Percentiles rank a stretch among this genome's conserved stretches.
Conservation (phyloP, 1,140 invertebrate species). For the Lepidurus arcticus region DNA sequence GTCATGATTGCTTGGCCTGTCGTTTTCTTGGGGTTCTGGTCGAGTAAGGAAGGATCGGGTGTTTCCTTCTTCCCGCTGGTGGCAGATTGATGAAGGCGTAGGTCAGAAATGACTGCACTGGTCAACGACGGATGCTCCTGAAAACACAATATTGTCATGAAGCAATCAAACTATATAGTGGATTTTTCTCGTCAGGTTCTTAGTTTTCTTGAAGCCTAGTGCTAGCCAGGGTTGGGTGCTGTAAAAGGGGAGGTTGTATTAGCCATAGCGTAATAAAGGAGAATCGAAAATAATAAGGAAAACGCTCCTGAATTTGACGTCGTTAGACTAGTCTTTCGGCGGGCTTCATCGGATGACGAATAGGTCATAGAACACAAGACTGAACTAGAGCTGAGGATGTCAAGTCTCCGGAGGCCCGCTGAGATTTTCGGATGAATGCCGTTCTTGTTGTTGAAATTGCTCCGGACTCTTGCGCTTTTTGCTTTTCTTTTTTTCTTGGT, state of each 20-base stretch:
- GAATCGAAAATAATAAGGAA: not conserved
- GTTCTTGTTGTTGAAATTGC: constrained; percentile 5
- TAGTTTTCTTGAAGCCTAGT: not conserved
- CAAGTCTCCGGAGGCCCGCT: not conserved
- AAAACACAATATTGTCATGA: constrained; percentile 8
- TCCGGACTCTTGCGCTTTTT: not conserved
- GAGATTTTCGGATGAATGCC: not conserved
- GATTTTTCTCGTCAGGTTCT: not conserved
- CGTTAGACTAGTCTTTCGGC: not conserved
- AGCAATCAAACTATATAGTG: not conserved
- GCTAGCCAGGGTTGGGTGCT: not conserved
- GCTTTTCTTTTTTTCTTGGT: too few species aligned
- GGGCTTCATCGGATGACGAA: not conserved
- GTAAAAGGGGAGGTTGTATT: not conserved
- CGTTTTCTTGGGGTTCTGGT: not conserved
- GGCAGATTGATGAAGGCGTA: constrained; percentile 12
- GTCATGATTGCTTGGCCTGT: constrained; percentile 7
- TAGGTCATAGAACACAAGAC: constrained; percentile 1
- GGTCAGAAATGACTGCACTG: not conserved
- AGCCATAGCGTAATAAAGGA: not conserved
- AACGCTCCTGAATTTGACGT: not conserved
- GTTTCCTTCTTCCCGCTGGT: not conserved
- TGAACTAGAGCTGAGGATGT: not conserved
- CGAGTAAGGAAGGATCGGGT: not conserved
- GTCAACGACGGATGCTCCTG: not conserved